phyloP scores from a whole-genome alignment of 1,140 invertebrate species.

The Achatina immaculata region DNA sequence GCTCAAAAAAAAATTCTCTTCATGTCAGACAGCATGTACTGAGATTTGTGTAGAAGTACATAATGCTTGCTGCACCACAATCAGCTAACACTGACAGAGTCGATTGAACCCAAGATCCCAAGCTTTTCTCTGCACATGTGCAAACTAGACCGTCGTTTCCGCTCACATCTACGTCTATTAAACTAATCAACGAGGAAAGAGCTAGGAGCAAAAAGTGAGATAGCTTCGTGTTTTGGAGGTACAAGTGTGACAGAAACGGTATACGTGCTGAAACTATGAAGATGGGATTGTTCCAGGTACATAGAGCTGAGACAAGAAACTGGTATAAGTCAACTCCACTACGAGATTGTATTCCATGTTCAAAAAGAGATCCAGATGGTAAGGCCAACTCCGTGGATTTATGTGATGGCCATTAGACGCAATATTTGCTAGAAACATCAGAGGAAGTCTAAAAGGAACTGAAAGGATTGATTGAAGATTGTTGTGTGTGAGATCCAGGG shows the following conservation, averaged over 20 bases:
- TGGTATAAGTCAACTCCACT: neutral
- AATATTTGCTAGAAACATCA: neutral
- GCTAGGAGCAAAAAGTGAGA: neutral
- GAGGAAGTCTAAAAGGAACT: neutral
- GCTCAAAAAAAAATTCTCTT: too few species aligned
- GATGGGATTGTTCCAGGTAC: neutral
- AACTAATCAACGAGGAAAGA: neutral
- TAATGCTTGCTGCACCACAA: neutral
- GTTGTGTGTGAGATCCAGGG: neutral
- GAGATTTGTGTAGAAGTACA: neutral
- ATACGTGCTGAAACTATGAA: neutral
- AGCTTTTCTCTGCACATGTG: neutral
- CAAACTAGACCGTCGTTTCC: neutral
- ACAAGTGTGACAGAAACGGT: neutral
- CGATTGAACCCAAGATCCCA: neutral
- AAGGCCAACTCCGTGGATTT: neutral
- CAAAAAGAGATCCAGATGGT: neutral
- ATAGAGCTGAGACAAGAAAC: neutral
- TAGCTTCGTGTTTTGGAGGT: neutral
- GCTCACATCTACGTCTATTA: neutral
- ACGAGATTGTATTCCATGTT: neutral
- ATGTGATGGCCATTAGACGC: neutral
- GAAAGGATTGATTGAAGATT: neutral
- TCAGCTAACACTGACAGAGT: neutral
- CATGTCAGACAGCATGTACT: neutral